These are phyloP conservation scores for Neuroterus valhalla DNA, from an alignment of 1,140 invertebrate species.

Conservation along the genomic window DNA sequence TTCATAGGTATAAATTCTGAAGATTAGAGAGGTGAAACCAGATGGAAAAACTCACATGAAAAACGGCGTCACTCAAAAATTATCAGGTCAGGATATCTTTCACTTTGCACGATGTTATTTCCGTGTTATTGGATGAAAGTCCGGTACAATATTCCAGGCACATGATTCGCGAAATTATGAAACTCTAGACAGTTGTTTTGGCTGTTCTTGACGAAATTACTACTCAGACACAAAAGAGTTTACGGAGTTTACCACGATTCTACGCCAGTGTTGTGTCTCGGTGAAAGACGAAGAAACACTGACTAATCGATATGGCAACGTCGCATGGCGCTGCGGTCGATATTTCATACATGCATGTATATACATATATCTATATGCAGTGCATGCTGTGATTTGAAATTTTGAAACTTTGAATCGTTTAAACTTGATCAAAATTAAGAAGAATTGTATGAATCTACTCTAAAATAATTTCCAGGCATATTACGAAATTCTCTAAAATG, in stretches of 20 bases:
- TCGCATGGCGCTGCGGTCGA: conserved; percentile 9
- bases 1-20: too few species aligned
- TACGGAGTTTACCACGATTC: neutral
- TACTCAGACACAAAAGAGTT: neutral
- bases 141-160: conserved; percentile 45
- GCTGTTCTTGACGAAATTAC: neutral
- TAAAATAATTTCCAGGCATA: too few species aligned
- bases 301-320: neutral
- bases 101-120: neutral
- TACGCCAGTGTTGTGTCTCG: neutral
- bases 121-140: conserved; percentile 66
- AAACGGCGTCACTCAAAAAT: neutral
- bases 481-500: too few species aligned
- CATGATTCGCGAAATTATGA: neutral
- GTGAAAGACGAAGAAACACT: neutral
- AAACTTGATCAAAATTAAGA: too few species aligned
- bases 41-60: neutral
- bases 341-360: too few species aligned
- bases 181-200: neutral
- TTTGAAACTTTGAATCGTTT: too few species aligned
- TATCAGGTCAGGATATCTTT: neutral
- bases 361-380: neutral
- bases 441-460: too few species aligned
- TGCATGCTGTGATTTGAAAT: conserved; percentile 23
- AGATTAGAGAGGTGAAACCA: too few species aligned